Conservation (phyloP, 2,888 invertebrate species). For the Eupithecia abbreviata region DNA sequence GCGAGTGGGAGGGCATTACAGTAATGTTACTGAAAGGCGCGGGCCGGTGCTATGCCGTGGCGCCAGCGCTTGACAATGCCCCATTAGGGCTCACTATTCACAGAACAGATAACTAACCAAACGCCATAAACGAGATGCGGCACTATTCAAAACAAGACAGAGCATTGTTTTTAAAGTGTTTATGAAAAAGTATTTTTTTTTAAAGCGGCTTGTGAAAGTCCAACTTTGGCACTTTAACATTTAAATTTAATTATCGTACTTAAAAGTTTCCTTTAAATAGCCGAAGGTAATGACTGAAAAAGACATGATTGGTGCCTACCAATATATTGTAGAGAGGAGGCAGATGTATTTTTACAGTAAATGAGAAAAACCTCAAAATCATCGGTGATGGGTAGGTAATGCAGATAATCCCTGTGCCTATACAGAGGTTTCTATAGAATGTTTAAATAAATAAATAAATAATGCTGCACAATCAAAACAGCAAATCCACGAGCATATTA, state of each 20-base stretch:
- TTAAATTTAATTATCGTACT: background rate
- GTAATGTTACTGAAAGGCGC: constrained; percentile 57
- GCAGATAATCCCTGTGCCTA: constrained; percentile 21
- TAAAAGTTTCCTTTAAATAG: background rate
- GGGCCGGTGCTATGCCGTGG: constrained; percentile 42
- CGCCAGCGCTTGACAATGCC: constrained; percentile 61
- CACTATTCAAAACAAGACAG: background rate
- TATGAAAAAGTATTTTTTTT: too few relatives aligned
- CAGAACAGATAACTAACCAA: constrained; percentile 45
- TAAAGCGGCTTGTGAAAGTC: background rate
- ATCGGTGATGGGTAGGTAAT: constrained; percentile 39
- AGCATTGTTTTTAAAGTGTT: too few relatives aligned
- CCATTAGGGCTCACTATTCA: constrained; percentile 59
- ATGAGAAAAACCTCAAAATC: constrained; percentile 4
- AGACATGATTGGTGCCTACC: too few relatives aligned
- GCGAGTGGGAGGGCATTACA: constrained; percentile 58
- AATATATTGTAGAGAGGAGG: background rate
- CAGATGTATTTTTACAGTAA: background rate
- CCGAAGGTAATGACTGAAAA: background rate
- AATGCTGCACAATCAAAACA: too few relatives aligned
- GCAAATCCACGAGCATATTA: too few relatives aligned
- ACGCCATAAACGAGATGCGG: constrained; percentile 35
- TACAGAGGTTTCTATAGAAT: constrained; percentile 35
- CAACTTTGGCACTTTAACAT: background rate
- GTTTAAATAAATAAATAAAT: too few relatives aligned